These are phyloP conservation scores for Calliopum simillimum DNA, from an alignment of 2,888 invertebrate species.

Conservation along the genomic window DNA sequence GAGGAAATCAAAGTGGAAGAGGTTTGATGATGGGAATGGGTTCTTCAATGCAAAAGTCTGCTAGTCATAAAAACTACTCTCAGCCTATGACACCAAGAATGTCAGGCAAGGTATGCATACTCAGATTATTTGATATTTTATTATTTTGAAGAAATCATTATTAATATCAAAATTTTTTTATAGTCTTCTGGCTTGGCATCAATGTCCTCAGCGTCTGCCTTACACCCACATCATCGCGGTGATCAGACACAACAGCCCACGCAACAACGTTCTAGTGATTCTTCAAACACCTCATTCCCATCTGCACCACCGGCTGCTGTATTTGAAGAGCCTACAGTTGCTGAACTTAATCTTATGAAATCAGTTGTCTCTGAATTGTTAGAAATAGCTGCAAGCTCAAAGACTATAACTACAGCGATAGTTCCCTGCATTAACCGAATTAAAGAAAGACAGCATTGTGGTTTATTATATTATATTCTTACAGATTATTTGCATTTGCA, in stretches of 20 bases:
- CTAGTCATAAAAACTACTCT: slow-evolving; percentile 64
- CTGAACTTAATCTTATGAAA: slow-evolving; percentile 52
- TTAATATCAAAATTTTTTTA: not conserved
- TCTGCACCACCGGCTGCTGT: slow-evolving; percentile 51
- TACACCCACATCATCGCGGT: slow-evolving; percentile 31
- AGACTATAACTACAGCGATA: slow-evolving; percentile 50
- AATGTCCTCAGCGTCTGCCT: slow-evolving; percentile 24
- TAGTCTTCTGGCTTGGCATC: slow-evolving; percentile 29
- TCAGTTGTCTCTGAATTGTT: slow-evolving; percentile 59
- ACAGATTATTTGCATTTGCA: slow-evolving; percentile 63
- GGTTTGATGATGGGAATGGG: slow-evolving; percentile 52
- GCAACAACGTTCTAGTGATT: slow-evolving; percentile 12
- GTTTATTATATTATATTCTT: slow-evolving; percentile 61
- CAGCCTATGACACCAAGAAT: slow-evolving; percentile 59
- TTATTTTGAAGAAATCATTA: not conserved
- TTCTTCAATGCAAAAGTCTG: slow-evolving; percentile 62
- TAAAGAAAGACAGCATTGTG: slow-evolving; percentile 57
- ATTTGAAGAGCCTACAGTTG: slow-evolving; percentile 52
- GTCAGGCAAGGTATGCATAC: slow-evolving; percentile 52
- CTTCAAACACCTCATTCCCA: slow-evolving; percentile 18
- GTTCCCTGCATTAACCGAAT: slow-evolving; percentile 55
- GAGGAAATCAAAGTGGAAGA: slow-evolving; percentile 54
- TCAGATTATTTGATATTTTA: not conserved
- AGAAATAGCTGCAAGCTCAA: slow-evolving; percentile 52
- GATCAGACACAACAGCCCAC: slow-evolving; percentile 39